Conservation (phyloP, 2,888 invertebrate species). For the Yponomeuta sedellus region DNA sequence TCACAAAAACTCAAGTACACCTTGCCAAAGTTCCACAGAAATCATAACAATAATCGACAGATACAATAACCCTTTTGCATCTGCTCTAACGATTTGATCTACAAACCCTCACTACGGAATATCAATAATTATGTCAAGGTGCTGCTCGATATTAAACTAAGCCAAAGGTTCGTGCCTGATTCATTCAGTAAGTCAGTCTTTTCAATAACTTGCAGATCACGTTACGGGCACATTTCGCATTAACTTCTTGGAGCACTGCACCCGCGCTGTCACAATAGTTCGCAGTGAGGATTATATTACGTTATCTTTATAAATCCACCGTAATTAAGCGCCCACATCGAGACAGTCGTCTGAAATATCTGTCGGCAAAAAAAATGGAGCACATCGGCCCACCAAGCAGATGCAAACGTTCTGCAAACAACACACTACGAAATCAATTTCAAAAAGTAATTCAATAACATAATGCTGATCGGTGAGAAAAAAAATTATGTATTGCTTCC, state of each 20-base stretch:
- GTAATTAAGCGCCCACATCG: slow-evolving; percentile 74
- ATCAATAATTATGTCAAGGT: slow-evolving; percentile 42
- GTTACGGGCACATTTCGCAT: slow-evolving; percentile 45
- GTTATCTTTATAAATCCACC: slow-evolving; percentile 66
- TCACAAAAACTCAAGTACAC: slow-evolving; percentile 43
- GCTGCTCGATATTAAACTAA: slow-evolving; percentile 27
- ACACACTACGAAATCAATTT: slow-evolving; percentile 59
- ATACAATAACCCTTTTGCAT: slow-evolving; percentile 62
- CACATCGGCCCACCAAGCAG: slow-evolving; percentile 48
- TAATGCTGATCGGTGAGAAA: slow-evolving; percentile 65
- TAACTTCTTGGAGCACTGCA: slow-evolving; percentile 42
- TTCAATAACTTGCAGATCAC: slow-evolving; percentile 42
- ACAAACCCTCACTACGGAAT: slow-evolving; percentile 19
- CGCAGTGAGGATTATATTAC: slow-evolving; percentile 68
- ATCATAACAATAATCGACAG: slow-evolving; percentile 42
- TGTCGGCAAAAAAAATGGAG: slow-evolving; percentile 44
- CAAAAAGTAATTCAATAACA: slow-evolving; percentile 73
- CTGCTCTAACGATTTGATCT: slow-evolving; percentile 43
- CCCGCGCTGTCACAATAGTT: slow-evolving; percentile 65
- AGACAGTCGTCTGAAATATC: slow-evolving; percentile 47
- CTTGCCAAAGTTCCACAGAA: slow-evolving; percentile 51
- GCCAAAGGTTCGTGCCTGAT: slow-evolving; percentile 60
- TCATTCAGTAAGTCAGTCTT: slow-evolving; percentile 46
- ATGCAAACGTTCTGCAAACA: slow-evolving; percentile 66
- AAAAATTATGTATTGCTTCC: slow-evolving; percentile 72